Base-by-base conservation (phyloP, 2,888 invertebrate species). In the Epiperipatus broadwayi region DNA sequence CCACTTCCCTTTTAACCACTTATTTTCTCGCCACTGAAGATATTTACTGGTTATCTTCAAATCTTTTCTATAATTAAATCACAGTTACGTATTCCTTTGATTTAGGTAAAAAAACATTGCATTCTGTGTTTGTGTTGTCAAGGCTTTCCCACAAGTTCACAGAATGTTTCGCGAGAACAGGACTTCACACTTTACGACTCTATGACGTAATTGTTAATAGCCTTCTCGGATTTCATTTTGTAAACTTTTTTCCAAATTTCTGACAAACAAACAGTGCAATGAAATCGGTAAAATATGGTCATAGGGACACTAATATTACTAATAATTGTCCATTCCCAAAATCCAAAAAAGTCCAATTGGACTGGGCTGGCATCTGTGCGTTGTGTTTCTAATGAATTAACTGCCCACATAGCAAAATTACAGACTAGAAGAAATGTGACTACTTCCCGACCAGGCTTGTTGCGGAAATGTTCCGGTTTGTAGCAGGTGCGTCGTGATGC, bases 171-270 rank as follows among this genome's bases (percentile, higher is more conserved):
- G n/a, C n/a, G n/a, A n/a, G n/a, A n/a, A n/a, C 10, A 14, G 8
- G 47, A 54, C 53, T 38, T n/a, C n/a, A n/a, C n/a, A n/a, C n/a
- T n/a, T n/a, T n/a, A n/a, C n/a, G n/a, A n/a, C n/a, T n/a, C n/a
- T n/a, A n/a, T n/a, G n/a, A n/a, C n/a, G n/a, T n/a, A n/a, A n/a
- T n/a, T n/a, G n/a, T n/a, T n/a, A n/a, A n/a, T n/a, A n/a, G n/a
- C n/a, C n/a, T n/a, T n/a, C n/a, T 48, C 48, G 15, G 42, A 35
- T 30, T 51, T 51, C n/a, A 52, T 43, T 44, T 89, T 89, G 59
- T 89, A 91, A 5, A 87, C 84, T 48, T 79, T 69, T 61, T 89
- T 89, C 91, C 89, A 91, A 52, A 91, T 84, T 61, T 89, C 89
- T 58, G 87, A 87, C 41, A 91, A 66, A 55, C 89, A 89, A 2